Evolutionary conservation across 1,140 invertebrate genomes (phyloP).

Genomic region (Hylaeus volcanicus): DNA sequence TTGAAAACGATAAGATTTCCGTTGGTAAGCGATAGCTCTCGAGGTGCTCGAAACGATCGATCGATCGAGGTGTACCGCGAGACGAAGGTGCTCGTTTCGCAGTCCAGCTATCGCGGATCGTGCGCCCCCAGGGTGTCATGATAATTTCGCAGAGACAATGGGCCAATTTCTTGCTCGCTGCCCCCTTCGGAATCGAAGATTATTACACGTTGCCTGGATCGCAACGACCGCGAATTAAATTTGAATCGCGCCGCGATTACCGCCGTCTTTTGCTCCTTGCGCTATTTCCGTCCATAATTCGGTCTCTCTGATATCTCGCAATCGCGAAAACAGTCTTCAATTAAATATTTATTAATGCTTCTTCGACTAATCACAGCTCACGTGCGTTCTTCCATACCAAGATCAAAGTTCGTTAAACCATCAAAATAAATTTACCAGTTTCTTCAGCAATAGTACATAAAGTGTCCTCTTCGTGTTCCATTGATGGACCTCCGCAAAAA

Average conservation of each 20-base stretch:
- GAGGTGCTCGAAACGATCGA: not conserved
- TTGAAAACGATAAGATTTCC: not conserved
- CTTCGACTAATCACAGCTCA: too few species aligned
- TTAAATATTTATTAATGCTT: not conserved
- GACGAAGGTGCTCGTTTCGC: constrained; percentile 52
- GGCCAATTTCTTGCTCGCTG: constrained; percentile 37
- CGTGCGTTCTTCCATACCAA: too few species aligned
- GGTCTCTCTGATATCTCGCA: constrained; percentile 1
- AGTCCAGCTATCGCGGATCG: constrained; percentile 45
- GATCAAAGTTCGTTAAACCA: too few species aligned
- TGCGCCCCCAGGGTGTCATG: constrained; percentile 57
- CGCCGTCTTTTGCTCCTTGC: not conserved
- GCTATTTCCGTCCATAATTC: constrained; percentile 30
- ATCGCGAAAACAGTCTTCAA: not conserved
- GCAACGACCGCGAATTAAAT: constrained; percentile 52
- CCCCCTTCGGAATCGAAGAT: constrained; percentile 48
- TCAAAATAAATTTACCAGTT: too few species aligned
- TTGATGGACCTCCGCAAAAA: too few species aligned
- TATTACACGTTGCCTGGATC: constrained; percentile 46
- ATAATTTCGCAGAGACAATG: constrained; percentile 60
- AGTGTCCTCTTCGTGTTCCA: too few species aligned
- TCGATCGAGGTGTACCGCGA: constrained; percentile 39
- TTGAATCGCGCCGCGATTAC: constrained; percentile 42
- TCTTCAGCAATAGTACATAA: too few species aligned
- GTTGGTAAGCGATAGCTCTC: constrained; percentile 1